phyloP scores from a whole-genome alignment of 1,140 invertebrate genomes.

The Phortica variegata region DNA sequence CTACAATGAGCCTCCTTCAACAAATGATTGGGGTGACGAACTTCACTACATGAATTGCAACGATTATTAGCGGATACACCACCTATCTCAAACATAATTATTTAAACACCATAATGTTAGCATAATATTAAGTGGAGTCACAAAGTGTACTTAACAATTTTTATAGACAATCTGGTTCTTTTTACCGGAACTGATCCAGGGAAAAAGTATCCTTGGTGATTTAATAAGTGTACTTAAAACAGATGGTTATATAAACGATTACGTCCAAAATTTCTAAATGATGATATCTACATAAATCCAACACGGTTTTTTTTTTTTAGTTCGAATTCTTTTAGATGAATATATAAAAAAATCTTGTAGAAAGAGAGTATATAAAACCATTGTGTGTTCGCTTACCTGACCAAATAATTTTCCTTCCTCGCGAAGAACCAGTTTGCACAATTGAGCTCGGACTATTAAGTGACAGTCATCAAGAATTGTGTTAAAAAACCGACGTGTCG shows the following conservation, averaged over 20 bases:
- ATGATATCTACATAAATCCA: too few species aligned
- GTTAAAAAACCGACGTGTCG: slow-evolving; percentile 96
- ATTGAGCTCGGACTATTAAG: slow-evolving; percentile 84
- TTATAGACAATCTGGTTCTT: too few species aligned
- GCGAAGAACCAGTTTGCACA: slow-evolving; percentile 74
- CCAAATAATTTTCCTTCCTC: slow-evolving; percentile 89
- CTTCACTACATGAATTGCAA: slow-evolving; percentile 79
- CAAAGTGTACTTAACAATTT: slow-evolving; percentile 6
- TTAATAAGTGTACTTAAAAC: slow-evolving; percentile 27
- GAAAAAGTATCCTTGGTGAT: too few species aligned
- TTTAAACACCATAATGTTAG: not conserved
- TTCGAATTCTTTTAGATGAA: slow-evolving; percentile 20
- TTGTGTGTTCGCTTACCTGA: slow-evolving; percentile 68
- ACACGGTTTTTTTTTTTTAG: not conserved
- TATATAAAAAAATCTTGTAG: slow-evolving; percentile 27
- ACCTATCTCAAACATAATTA: slow-evolving; percentile 6
- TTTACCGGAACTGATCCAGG: too few species aligned
- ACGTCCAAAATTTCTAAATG: too few species aligned
- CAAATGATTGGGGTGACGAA: slow-evolving; percentile 82
- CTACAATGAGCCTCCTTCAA: slow-evolving; percentile 65
- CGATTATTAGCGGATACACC: slow-evolving; percentile 59
- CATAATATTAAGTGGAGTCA: too few species aligned
- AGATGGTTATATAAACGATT: slow-evolving; percentile 5
- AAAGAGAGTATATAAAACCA: too few species aligned
- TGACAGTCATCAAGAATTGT: slow-evolving; percentile 94